Conservation (phyloP, 1,140 invertebrate species). For the Oreohelix idahoensis region DNA sequence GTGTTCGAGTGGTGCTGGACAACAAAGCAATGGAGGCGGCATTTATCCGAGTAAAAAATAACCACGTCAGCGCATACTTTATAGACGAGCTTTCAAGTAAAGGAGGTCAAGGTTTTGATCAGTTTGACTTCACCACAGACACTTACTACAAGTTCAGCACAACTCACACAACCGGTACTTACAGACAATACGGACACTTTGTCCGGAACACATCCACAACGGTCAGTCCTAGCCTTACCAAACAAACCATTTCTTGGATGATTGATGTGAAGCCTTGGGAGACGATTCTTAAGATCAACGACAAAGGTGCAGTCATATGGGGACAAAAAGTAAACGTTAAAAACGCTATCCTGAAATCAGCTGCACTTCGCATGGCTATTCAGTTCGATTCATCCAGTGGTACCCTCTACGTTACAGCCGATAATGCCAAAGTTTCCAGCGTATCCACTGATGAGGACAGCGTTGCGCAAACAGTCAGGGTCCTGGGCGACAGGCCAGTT, state of each 20-base stretch:
- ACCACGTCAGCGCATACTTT: slow-evolving; percentile 46
- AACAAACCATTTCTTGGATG: slow-evolving; percentile 45
- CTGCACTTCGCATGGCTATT: slow-evolving; percentile 39
- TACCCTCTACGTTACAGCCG: slow-evolving; percentile 41
- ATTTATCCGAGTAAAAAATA: slow-evolving; percentile 41
- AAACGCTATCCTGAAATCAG: slow-evolving; percentile 45
- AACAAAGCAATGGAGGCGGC: slow-evolving; percentile 45
- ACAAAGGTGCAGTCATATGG: slow-evolving; percentile 42
- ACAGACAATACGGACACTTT: slow-evolving; percentile 45
- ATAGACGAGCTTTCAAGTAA: slow-evolving; percentile 45
- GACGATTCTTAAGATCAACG: slow-evolving; percentile 46
- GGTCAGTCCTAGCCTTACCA: slow-evolving; percentile 39
- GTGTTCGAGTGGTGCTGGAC: slow-evolving; percentile 40
- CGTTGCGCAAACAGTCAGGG: slow-evolving; percentile 30
- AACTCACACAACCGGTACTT: slow-evolving; percentile 46
- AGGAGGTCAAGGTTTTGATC: slow-evolving; percentile 39
- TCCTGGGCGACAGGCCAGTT: slow-evolving; percentile 41
- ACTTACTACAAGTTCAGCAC: slow-evolving; percentile 42
- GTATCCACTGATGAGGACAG: slow-evolving; percentile 34
- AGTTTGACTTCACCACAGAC: slow-evolving; percentile 48
- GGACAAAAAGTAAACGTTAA: slow-evolving; percentile 43
- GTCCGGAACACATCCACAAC: slow-evolving; percentile 45
- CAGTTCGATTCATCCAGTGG: slow-evolving; percentile 39
- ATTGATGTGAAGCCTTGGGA: slow-evolving; percentile 45
- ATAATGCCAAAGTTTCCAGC: slow-evolving; percentile 42